Percentiles rank a stretch among this genome's conserved stretches.
Conservation (phyloP, 92 coral and sea anemone genomes). For the Epizoanthus rinbou region DNA sequence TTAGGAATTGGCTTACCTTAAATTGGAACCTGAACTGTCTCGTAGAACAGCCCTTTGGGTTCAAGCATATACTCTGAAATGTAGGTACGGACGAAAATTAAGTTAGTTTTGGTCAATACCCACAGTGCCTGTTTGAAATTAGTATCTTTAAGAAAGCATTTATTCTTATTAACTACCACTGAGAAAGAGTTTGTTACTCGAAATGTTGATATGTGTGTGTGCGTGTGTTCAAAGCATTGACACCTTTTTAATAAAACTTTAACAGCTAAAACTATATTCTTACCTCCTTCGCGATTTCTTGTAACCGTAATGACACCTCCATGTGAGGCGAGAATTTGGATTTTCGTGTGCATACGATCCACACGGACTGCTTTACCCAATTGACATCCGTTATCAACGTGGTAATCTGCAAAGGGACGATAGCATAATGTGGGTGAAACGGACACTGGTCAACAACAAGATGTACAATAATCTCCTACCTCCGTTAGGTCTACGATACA, state of each 20-base stretch:
- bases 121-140: neutral
- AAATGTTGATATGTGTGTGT: too few species aligned
- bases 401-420: neutral
- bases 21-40: neutral
- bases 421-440: neutral
- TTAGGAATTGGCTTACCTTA: neutral
- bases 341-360: neutral
- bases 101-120: neutral
- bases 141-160: neutral
- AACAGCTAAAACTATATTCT: neutral
- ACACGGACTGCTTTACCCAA: neutral
- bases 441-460: too few species aligned
- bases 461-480: neutral
- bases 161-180: neutral
- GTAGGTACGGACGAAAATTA: neutral
- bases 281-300: neutral
- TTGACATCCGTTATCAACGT: neutral
- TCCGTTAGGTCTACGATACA: neutral
- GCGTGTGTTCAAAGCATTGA: too few species aligned
- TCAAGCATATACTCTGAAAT: neutral
- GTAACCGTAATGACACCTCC: neutral
- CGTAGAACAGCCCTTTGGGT: neutral
- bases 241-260: too few species aligned
- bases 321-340: slow-evolving; percentile 6
- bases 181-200: too few species aligned